These are phyloP conservation scores for Actias luna DNA, from an alignment of 2,888 invertebrate species.

Conservation along the genomic window DNA sequence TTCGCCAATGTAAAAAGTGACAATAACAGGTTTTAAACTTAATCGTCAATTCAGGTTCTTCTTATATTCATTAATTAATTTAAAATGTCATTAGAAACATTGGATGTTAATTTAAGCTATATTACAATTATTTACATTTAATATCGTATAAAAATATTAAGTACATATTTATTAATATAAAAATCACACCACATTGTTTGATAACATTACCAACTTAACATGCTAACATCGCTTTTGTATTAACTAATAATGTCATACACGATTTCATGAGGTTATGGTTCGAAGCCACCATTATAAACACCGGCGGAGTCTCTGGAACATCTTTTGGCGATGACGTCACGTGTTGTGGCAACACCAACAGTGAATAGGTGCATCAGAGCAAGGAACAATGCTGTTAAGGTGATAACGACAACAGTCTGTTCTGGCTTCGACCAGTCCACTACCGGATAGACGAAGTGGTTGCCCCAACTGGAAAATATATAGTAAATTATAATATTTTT, in stretches of 20 bases:
- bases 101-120: neutral
- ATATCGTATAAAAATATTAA: neutral
- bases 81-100: neutral
- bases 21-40: too few species aligned
- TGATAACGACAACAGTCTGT: conserved; percentile 83
- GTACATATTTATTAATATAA: neutral
- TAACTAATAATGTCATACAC: neutral
- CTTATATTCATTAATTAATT: neutral
- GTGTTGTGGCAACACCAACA: conserved; percentile 80
- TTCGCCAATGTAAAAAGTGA: too few species aligned
- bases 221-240: too few species aligned
- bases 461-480: conserved; percentile 80
- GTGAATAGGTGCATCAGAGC: conserved; percentile 84
- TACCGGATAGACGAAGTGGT: conserved; percentile 88
- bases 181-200: neutral
- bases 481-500: neutral
- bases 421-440: conserved; percentile 90
- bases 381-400: conserved; percentile 85
- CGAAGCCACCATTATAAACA: conserved; percentile 66
- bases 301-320: conserved; percentile 45
- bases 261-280: conserved; percentile 37
- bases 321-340: conserved; percentile 59
- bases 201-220: neutral
- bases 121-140: conserved; percentile 1
- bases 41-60: too few species aligned